phyloP scores from a whole-genome alignment of 1,140 invertebrate species.

The Physella acuta region DNA sequence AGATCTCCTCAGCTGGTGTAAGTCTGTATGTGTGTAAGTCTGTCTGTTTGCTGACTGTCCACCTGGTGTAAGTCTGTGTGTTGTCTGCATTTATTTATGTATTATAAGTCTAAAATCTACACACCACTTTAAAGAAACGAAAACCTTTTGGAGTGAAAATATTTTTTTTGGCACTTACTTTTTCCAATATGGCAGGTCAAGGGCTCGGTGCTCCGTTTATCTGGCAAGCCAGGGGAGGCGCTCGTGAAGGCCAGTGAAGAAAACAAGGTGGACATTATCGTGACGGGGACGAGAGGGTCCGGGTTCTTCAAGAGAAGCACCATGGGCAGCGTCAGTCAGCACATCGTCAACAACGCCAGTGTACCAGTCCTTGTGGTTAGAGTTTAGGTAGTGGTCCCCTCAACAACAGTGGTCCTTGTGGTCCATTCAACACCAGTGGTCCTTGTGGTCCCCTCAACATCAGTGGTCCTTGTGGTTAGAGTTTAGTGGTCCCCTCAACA shows the following conservation, averaged over 20 bases:
- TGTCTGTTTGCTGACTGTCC: no score
- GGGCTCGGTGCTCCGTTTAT: neutral
- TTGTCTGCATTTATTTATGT: no score
- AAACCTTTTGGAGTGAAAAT: neutral
- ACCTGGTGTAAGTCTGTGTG: no score
- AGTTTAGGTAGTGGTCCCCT: conserved; percentile 65
- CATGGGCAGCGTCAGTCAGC: conserved; percentile 25
- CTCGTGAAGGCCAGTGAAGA: conserved; percentile 24
- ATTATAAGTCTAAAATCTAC: no score
- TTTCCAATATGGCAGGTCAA: neutral
- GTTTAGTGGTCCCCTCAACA: no score
- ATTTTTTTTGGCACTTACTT: neutral
- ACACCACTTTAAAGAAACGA: conserved; percentile 3
- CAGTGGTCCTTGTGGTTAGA: no score
- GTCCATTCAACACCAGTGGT: no score
- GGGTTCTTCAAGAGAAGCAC: conserved; percentile 23
- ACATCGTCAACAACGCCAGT: conserved; percentile 25
- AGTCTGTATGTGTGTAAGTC: no score
- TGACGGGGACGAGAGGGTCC: conserved; percentile 23
- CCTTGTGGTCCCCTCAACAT: no score
- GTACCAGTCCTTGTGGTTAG: conserved; percentile 46
- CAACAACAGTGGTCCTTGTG: no score
- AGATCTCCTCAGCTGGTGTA: no score
- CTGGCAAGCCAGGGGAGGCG: conserved; percentile 17
- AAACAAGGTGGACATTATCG: conserved; percentile 23